phyloP scores from a whole-genome alignment of 2,888 invertebrate species.

The Pegoplata infirma region DNA sequence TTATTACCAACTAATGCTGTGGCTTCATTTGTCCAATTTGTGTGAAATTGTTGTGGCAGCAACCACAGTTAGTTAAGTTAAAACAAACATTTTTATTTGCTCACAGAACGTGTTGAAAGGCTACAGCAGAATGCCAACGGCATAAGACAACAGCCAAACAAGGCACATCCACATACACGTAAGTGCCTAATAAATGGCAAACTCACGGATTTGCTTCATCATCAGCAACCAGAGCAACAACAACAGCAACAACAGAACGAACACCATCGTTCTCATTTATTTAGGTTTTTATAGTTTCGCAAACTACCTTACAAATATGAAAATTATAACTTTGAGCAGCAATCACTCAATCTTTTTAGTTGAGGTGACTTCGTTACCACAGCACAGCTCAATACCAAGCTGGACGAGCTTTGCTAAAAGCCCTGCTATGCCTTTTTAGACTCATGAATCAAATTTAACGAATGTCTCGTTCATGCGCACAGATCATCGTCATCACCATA shows the following conservation, averaged over 20 bases:
- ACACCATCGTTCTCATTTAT: constrained; percentile 27
- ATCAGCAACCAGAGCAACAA: constrained; percentile 17
- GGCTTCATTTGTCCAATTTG: constrained; percentile 69
- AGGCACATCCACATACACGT: neutral
- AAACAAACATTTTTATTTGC: constrained; percentile 68
- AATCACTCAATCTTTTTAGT: constrained; percentile 77
- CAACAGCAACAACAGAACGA: constrained; percentile 9
- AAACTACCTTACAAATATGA: constrained; percentile 74
- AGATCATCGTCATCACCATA: constrained; percentile 58
- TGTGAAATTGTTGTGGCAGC: constrained; percentile 63
- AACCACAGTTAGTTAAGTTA: constrained; percentile 63
- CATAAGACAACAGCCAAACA: constrained; percentile 23
- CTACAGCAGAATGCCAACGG: constrained; percentile 52
- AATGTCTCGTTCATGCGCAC: constrained; percentile 75
- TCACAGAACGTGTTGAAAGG: constrained; percentile 66
- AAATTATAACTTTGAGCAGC: constrained; percentile 78
- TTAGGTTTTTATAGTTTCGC: constrained; percentile 28
- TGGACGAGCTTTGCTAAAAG: constrained; percentile 5
- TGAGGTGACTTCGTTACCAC: constrained; percentile 45
- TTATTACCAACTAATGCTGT: constrained; percentile 67
- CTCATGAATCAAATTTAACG: constrained; percentile 78
- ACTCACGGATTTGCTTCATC: constrained; percentile 52
- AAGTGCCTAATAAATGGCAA: constrained; percentile 51
- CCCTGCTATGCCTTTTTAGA: constrained; percentile 48
- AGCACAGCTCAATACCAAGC: constrained; percentile 39